Evolutionary conservation across 2,888 invertebrate genomes (phyloP), one percentile per base, ranked within the genome.

Genomic region (Thera obeliscata): DNA sequence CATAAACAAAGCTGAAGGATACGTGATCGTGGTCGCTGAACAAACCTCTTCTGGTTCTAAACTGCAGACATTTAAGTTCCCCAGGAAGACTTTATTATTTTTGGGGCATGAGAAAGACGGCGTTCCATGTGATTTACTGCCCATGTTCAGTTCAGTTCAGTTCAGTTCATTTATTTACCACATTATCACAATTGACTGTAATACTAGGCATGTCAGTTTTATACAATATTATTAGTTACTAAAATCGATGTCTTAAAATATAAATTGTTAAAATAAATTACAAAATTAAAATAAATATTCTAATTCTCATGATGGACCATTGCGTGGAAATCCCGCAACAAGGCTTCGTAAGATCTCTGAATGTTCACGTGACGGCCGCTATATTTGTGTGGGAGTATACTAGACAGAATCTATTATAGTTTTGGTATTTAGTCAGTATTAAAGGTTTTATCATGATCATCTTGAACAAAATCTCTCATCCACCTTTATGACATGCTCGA

Each of bases 291-390:
- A n/a, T n/a, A n/a, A n/a, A n/a, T n/a, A n/a, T n/a, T n/a, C n/a
- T n/a, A n/a, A n/a, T n/a, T n/a, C n/a, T n/a, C n/a, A n/a, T 97
- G 48, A 94, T 99, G 84, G 98, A 99, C 84, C 93, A 94, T 50
- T 98, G 98, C 80, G 96, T 99, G 2, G 98, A 99, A 91, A 97
- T 99, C 78, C 98, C 98, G 0, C 99, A 99, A 85, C 95, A 96
- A 77, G 99, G 99, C 0, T 94, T 97, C 64, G 96, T 97, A n/a
- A 94, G 98, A 57, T 98, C 98, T 0, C 90, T 97, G 12, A 97
- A 99, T 89, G 99, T 99, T 0, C 99, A 99, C 83, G 99, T 99
- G 1, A 97, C 98, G 3, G 98, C 98, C 0, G 98, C 99, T 8
- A 95, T 98, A 62, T 97, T 98, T 79, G 95, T 99, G 75, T 98